Base-by-base conservation (phyloP, 2,888 invertebrate genomes). In the Catotricha subobsoleta region DNA sequence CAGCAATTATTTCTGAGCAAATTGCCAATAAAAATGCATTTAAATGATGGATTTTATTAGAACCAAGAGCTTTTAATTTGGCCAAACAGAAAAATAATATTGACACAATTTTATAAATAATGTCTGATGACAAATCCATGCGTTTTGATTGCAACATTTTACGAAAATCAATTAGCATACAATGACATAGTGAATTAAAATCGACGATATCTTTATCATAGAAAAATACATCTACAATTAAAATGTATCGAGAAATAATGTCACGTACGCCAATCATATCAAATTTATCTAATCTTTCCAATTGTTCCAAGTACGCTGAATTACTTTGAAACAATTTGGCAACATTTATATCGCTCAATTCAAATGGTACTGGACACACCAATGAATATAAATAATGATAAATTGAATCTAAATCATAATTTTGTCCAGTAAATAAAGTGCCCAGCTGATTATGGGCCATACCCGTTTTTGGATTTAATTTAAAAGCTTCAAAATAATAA, bases 381-480 rank as follows among this genome's bases (percentile, higher is more conserved):
- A 77, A 67, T 57, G 92, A 90, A 61, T 88, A 74, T 50, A 92
- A 74, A 55, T 92, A 94, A 60, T 84, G 80, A 59, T 87, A 90
- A 15, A 80, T 80, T 1, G 91, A 87, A 60, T 91, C 87, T 45
- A 91, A 66, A 52, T 81, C 80, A 56, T 79, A 78, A 60, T 86
- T 86, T 53, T 72, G 76, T 39, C 74, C 78, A 49, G 80, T 76
- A 45, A 78, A 78, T 40, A 95, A 62, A 15, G 90, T 92, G 2
- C 91, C 94, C 49, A 95, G 67, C 63, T 94, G 94, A 65, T 95
- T 94, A 56, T 87, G 83, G 2, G 94, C 88, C 81, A 90, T 87
- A 36, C 92, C 92, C 57, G 75, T 73, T 21, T 75, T 72, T 37
- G 80, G 75, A 58, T 82, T 80, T 44, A 80, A 68, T 46, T 75